Evolutionary conservation across 2,888 invertebrate genomes (phyloP), one percentile per base, ranked within the genome.

Genomic region (Seira ritae): DNA sequence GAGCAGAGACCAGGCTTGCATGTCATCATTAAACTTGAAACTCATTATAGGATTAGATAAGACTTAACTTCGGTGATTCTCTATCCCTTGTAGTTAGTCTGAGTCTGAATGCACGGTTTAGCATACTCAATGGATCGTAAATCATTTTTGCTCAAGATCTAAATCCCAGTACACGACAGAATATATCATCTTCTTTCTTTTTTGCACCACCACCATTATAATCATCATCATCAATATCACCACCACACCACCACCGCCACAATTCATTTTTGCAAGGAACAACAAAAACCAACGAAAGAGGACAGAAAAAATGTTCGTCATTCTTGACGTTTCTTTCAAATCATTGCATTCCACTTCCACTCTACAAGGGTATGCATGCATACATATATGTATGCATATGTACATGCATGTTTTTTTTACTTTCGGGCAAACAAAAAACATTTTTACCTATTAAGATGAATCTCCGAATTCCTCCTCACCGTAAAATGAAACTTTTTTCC

Each of bases 41-140:
- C 76, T 75, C 76, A 81, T 81, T 81, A 81, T 31, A 72, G 76
- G 82, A 72, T 77, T 76, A 77, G 69, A 72, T 77, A 77, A 76
- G 81, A 68, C 20, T 62, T 17, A 31, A 19, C n/a, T n/a, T n/a
- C 23, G 66, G 66, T 22, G 66, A 22, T 23, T 68, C 6, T 23
- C 10, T 17, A n/a, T 37, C 10, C 60, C n/a, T 15, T 60, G 12
- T 60, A 19, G 60, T 60, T 15, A 4, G 60, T 60, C n/a, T 60
- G 17, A 23, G 60, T 62, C 23, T 76, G 66, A 42, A 50, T 82
- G 72, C 55, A 76, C 31, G 31, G 19, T 68, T 68, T 69, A 72
- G 75, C 42, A 55, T 81, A 83, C 23, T 83, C 83, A 78, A 78
- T 83, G 74, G 74, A 74, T 83, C 83, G 78, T 83, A 83, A 83